Base-by-base conservation (phyloP, 2,113 vertebrate species). In the Ameiurus melas region DNA sequence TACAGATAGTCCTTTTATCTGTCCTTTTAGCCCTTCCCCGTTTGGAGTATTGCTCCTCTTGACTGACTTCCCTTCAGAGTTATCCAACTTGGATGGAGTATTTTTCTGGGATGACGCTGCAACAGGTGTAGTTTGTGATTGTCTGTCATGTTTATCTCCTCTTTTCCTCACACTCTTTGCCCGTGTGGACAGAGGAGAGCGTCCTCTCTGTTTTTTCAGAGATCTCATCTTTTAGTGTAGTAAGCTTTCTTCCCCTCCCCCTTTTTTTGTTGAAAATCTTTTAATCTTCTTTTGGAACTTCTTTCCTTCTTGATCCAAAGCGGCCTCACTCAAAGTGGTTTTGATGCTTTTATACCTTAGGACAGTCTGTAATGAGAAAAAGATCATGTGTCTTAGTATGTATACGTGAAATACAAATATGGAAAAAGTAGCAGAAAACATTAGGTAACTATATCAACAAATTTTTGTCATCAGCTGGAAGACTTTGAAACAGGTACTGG, bases 221-320 rank as follows among this genome's bases (percentile, higher is more conserved):
- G 97, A 95, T 93, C 96, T 97, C 97, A 97, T 98, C 90, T 91
- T 92, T 89, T 91, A 80, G 86, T 89, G 7, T 60, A 85, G 78
- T 77, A 71, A 73, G 30, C 25, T 47, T 62, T 71, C 17, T 53
- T 62, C 27, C 60, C 64, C 43, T 4, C 0, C 6, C 43, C 85
- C 90, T 33, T 47, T 47, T 47, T 47, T 47, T 47, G 43, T 47
- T 19, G 17, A 55, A 80, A 80, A 68, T 85, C n/a, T 64, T 22
- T 20, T 57, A 9, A 68, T 85, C 39, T 83, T 58, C 47, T 83
- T 84, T 89, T 79, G 58, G 57, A 39, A 92, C 51, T 78, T 91
- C 30, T 82, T 30, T 86, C 55, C 80, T 73, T 85, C 88, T 39
- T 90, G 71, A 60, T 75, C 66, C 89, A 92, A 87, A 87, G 86